Evolutionary conservation across 2,797 vertebrate species (phyloP).

Genomic region (Phylloscopus collybita): DNA sequence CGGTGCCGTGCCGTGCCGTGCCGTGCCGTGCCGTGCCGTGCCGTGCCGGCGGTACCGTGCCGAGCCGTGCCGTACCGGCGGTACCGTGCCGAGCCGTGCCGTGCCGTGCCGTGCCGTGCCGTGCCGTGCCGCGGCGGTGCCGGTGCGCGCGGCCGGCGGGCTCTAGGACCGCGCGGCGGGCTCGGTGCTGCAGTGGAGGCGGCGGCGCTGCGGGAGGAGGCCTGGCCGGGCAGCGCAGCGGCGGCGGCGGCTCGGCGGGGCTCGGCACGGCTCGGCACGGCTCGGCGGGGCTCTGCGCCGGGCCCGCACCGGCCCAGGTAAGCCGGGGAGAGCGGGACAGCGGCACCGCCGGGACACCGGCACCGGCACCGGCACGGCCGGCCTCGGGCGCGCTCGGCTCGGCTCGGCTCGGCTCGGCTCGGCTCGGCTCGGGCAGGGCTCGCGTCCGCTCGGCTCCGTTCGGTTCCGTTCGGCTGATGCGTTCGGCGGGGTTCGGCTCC

Average conservation of each 20-base stretch:
- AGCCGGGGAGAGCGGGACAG: neutral
- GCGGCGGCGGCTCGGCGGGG: neutral
- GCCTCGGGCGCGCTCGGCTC: neutral
- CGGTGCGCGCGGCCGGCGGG: neutral
- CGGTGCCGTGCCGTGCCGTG: neutral
- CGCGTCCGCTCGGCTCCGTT: neutral
- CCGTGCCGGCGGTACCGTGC: neutral
- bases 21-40: neutral
- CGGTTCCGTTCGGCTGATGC: neutral
- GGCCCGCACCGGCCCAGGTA: slow-evolving; percentile 16
- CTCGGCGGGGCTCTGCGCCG: slow-evolving; percentile 21
- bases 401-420: neutral
- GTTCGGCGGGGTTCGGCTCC: neutral
- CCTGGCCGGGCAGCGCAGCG: slow-evolving; percentile 34
- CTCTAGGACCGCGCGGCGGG: slow-evolving; percentile 34
- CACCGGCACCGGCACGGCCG: neutral
- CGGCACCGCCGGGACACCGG: neutral
- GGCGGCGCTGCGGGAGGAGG: slow-evolving; percentile 46
- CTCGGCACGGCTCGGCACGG: neutral
- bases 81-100: too few species aligned
- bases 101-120: neutral
- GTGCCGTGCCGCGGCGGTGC: neutral
- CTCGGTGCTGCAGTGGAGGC: slow-evolving; percentile 36
- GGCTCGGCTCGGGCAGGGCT: neutral
- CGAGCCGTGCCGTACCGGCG: neutral